These are phyloP conservation scores for Leucopsar rothschildi DNA, from an alignment of 2,113 vertebrate species.

Conservation along the genomic window DNA sequence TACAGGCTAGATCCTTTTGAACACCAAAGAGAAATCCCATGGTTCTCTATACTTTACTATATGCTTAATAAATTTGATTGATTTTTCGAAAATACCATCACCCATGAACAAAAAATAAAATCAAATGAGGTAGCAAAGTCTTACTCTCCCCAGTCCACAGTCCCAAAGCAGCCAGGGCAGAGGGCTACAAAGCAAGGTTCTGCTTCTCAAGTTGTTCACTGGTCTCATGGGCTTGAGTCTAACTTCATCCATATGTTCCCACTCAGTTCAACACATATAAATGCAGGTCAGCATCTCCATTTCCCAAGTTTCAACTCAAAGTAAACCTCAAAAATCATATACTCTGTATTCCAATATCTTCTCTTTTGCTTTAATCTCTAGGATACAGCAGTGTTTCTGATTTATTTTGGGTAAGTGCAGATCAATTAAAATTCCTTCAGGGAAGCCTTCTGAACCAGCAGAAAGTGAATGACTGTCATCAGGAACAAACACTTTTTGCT, in stretches of 20 bases:
- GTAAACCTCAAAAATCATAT: constrained; percentile 32
- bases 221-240: background rate
- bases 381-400: constrained; percentile 61
- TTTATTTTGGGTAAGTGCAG: constrained; percentile 68
- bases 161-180: background rate
- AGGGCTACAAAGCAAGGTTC: background rate
- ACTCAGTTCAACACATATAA: constrained; percentile 3
- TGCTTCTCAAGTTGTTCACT: background rate
- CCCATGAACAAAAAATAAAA: background rate
- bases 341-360: constrained; percentile 45
- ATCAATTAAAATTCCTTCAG: constrained; percentile 70
- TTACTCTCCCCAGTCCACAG: background rate
- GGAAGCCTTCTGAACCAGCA: constrained; percentile 67
- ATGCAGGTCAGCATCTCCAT: constrained; percentile 19
- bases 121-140: background rate
- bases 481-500: constrained; percentile 65
- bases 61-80: background rate
- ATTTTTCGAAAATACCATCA: background rate
- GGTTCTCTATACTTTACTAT: background rate
- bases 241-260: background rate
- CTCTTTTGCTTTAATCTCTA: constrained; percentile 56
- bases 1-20: background rate
- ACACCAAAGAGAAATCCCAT: background rate
- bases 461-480: constrained; percentile 65
- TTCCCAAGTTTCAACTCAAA: constrained; percentile 36